phyloP scores from a whole-genome alignment of 2,113 vertebrate species.

The Rallus limicola region DNA sequence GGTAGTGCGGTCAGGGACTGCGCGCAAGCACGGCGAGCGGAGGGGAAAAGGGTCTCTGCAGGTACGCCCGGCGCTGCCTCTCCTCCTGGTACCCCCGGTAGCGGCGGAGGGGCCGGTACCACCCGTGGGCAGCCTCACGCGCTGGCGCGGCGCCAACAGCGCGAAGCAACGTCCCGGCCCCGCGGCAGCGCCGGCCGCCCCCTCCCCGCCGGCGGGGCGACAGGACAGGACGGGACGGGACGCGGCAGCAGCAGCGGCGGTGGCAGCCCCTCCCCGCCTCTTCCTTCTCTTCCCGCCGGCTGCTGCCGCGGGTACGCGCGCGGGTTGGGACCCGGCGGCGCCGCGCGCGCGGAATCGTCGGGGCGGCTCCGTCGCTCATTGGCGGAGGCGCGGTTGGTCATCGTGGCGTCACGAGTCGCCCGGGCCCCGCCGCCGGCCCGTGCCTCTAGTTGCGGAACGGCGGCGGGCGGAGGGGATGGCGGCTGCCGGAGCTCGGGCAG shows the following conservation, averaged over 20 bases:
- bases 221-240: too few relatives aligned
- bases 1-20: too few relatives aligned
- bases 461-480: neutral
- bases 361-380: neutral
- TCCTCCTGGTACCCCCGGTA: neutral
- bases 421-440: neutral
- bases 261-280: neutral
- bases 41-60: too few relatives aligned
- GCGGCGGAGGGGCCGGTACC: neutral
- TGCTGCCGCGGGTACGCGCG: too few relatives aligned
- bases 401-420: constrained; percentile 31
- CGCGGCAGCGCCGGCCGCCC: too few relatives aligned
- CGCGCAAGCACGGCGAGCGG: rapidly evolving
- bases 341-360: too few relatives aligned
- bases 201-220: too few relatives aligned
- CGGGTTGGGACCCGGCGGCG: neutral
- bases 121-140: neutral
- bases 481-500: neutral
- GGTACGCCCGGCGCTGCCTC: neutral
- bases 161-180: too few relatives aligned
- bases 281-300: neutral
- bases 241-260: too few relatives aligned
- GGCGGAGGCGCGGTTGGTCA: neutral
- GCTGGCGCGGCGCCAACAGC: neutral
- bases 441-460: neutral